phyloP scores from a whole-genome alignment of 2,113 vertebrate genomes.

The Hymenochirus boettgeri region DNA sequence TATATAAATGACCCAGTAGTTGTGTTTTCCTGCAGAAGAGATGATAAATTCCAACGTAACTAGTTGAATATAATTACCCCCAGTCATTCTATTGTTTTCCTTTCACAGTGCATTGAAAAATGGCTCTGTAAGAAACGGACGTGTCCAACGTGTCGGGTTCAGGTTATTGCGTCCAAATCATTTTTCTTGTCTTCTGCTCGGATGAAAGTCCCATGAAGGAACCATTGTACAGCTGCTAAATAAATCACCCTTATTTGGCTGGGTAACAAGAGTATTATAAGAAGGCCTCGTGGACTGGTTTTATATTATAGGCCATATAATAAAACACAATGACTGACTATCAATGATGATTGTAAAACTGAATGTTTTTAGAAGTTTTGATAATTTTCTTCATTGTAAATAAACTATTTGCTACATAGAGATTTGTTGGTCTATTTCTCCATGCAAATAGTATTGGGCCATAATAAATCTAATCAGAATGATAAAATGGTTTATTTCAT shows the following conservation, averaged over 20 bases:
- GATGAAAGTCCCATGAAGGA: constrained; percentile 41
- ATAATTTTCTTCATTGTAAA: constrained; percentile 2
- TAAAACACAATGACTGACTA: not conserved
- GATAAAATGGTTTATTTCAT: too few species aligned
- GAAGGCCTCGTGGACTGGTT: not conserved
- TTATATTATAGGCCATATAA: not conserved
- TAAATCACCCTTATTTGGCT: constrained; percentile 13
- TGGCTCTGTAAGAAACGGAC: constrained; percentile 55
- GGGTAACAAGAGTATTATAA: not conserved
- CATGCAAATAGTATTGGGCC: too few species aligned
- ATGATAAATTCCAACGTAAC: too few species aligned
- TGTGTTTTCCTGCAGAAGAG: too few species aligned
- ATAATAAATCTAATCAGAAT: too few species aligned
- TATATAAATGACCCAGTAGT: too few species aligned
- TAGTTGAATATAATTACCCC: too few species aligned
- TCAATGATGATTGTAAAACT: not conserved
- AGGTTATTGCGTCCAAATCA: constrained; percentile 47
- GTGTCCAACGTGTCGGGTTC: constrained; percentile 44
- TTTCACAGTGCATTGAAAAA: constrained; percentile 53
- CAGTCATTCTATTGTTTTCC: constrained; percentile 4
- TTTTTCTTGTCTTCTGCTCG: constrained; percentile 49
- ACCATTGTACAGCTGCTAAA: rapidly evolving
- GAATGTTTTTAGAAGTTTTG: constrained; percentile 24
- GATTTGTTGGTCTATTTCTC: not conserved
- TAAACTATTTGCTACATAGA: constrained; percentile 24